Evolutionary conservation across 2,888 invertebrate genomes (phyloP).

Genomic region (Hemistola chrysoprasaria): DNA sequence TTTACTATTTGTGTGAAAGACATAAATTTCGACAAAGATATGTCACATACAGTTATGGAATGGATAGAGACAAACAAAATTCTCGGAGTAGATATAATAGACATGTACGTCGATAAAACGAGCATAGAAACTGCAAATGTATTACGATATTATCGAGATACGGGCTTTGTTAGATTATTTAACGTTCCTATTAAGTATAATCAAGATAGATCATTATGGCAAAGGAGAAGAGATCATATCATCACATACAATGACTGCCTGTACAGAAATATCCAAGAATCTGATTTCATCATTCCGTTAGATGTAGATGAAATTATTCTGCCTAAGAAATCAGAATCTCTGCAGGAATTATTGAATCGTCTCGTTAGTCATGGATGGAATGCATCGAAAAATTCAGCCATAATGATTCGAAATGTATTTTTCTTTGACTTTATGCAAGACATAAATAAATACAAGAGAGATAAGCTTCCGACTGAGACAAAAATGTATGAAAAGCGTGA

Average conservation of each 20-base stretch:
- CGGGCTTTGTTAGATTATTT: slow-evolving; percentile 72
- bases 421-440: slow-evolving; percentile 83
- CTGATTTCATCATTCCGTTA: slow-evolving; percentile 85
- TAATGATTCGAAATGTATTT: slow-evolving; percentile 86
- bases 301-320: slow-evolving; percentile 89
- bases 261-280: slow-evolving; percentile 85
- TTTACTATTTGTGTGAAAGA: slow-evolving; percentile 89
- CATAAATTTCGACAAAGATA: slow-evolving; percentile 84
- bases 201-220: slow-evolving; percentile 77
- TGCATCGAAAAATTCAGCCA: slow-evolving; percentile 79
- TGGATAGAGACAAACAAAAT: slow-evolving; percentile 87
- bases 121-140: slow-evolving; percentile 78
- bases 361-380: slow-evolving; percentile 65
- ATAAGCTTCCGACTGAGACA: slow-evolving; percentile 38
- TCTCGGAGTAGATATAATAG: slow-evolving; percentile 85
- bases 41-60: slow-evolving; percentile 84
- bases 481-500: slow-evolving; percentile 68
- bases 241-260: slow-evolving; percentile 90
- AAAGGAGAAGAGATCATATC: slow-evolving; percentile 86
- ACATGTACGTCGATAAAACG: slow-evolving; percentile 84
- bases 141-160: slow-evolving; percentile 78
- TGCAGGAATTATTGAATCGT: slow-evolving; percentile 80
- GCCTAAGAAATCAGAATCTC: slow-evolving; percentile 82
- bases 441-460: slow-evolving; percentile 43
- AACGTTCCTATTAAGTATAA: slow-evolving; percentile 78